Evolutionary conservation across 2,888 invertebrate species (phyloP), one percentile per base, ranked within the genome.

Genomic region (Thumatha senex): DNA sequence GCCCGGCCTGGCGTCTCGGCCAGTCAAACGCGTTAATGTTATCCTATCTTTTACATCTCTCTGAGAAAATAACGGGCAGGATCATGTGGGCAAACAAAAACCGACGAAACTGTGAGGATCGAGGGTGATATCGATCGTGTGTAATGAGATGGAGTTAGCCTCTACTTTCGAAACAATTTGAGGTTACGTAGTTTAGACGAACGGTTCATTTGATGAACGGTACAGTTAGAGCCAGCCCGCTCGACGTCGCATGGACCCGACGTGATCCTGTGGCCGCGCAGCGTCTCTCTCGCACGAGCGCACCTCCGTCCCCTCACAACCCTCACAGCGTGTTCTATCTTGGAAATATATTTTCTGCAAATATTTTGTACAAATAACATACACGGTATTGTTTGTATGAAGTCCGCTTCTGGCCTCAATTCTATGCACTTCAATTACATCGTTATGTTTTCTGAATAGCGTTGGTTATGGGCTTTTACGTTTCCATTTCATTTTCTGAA

Each of bases 1-100:
- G n/a, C n/a, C n/a, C 35, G 11, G 36, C 33, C 46, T 48, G 54
- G 46, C 71, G 41, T 31, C 31, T 31, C 31, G 54, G 58, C 63
- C 72, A 67, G 64, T 60, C 78, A 74, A 78, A 76, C 74, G 73
- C 71, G 54, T 77, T 84, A 86, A 88, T 84, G 80, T 80, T 84
- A 84, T 80, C 80, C 82, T 83, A 85, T 87, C 86, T 85, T 74
- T 80, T 78, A 82, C 79, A 74, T 54, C 51, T 72, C 74, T 72
- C 73, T 77, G 74, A 80, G 77, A 79, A 31, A 74, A 57, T 54
- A 61, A 64, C 44, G 51, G 48, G 35, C 3, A 24, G 44, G 44
- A 48, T 47, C 14, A 40, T 48, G 47, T 40, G 44, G 44, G 36
- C 47, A 50, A 46, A 12, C 42, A 45, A 48, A 51, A 36, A 15